Evolutionary conservation across 2,113 vertebrate genomes (phyloP), one percentile per base, ranked within the genome.

Genomic region (Macroglossus sobrinus): DNA sequence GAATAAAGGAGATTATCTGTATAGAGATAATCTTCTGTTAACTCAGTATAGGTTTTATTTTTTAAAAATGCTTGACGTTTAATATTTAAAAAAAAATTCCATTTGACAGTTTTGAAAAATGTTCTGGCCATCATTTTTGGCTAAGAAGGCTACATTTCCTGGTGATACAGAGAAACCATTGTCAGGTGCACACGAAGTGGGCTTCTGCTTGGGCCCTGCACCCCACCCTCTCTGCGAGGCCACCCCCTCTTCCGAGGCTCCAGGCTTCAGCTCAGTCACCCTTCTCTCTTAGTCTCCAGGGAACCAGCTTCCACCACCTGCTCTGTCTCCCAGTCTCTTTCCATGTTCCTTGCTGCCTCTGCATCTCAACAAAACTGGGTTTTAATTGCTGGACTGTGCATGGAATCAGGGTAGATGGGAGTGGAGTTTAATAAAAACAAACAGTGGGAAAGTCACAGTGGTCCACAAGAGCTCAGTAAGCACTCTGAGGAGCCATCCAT

Each of bases 181-280:
- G 50, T 84, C 24, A 35, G 47, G 24, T 21, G 1, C 40, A 21
- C 4, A 0, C 3, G 55, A 40, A 57, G 16, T 22, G 13, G 45
- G n/a, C 28, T 72, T 33, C 30, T 0, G 1, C 1, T 15, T 12
- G 1, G 47, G 15, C 8, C 71, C 57, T 0, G 0, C 0, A 4
- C 4, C 16, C 7, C 16, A 53, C 9, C 1, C 30, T 8, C n/a
- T 24, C 61, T 7, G 1, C 0, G 3, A 15, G 81, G 33, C n/a
- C 16, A 5, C 13, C 9, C 12, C 7, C 43, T 0, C 26, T 6
- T 16, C 55, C 1, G 6, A 21, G 45, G 6, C 38, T 33, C 16
- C 2, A 16, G 45, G 63, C 57, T 35, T n/a, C 18, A 13, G 30
- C 19, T 24, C 28, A 2, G 26, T 5, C 43, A 53, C 35, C 12